phyloP scores from a whole-genome alignment of 2,113 vertebrate species.

The Scomber scombrus region DNA sequence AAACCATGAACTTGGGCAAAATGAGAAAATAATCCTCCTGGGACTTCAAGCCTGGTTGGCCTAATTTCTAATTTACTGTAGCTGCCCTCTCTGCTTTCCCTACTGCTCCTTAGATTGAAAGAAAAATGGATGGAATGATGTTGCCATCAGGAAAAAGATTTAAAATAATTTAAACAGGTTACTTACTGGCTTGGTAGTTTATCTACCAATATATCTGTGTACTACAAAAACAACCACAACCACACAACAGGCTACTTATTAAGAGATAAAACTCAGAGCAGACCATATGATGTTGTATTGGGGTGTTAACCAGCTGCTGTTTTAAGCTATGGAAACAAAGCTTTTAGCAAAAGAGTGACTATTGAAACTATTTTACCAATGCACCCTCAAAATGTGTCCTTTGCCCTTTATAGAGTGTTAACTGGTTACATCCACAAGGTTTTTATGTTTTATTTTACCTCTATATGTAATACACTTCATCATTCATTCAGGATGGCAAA shows the following conservation, averaged over 20 bases:
- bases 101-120: not conserved
- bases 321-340: not conserved
- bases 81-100: not conserved
- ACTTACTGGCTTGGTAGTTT: not conserved
- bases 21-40: constrained; percentile 16
- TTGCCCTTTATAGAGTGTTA: not conserved
- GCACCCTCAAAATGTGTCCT: not conserved
- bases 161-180: not conserved
- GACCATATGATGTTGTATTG: not conserved
- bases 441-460: not conserved
- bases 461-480: not conserved
- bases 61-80: constrained; percentile 28
- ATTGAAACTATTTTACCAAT: not conserved
- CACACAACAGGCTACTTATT: not conserved
- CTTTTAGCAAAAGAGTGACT: not conserved
- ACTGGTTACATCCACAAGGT: not conserved
- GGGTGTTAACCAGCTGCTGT: not conserved
- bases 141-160: not conserved
- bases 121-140: not conserved
- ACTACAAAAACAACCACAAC: not conserved
- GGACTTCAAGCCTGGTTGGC: constrained; percentile 4
- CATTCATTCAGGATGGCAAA: too few relatives aligned
- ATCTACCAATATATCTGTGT: not conserved
- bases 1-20: not conserved
- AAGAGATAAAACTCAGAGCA: not conserved